Base-by-base conservation (phyloP, 2,113 vertebrate species). In the Megalops atlanticus region DNA sequence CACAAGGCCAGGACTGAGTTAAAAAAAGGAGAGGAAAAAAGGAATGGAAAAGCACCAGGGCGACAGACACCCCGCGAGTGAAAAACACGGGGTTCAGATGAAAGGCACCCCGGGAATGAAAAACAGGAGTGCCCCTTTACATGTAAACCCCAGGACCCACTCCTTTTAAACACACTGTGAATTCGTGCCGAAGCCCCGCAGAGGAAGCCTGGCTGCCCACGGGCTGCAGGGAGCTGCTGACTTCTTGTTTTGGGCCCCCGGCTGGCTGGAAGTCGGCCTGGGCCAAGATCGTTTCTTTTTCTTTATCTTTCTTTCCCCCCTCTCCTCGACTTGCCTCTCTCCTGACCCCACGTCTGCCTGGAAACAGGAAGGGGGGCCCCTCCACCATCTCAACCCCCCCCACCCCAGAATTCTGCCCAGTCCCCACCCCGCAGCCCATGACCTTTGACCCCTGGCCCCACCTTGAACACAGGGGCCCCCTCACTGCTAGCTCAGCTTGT, bases 281-380 rank as follows among this genome's bases (percentile, higher is more conserved):
- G 1, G 27, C 16, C 14, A 45, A 64, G 24, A 14, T 5, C 49
- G 0, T 64, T 35, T 27, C 18, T 27, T 2, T 35, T 27, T 43
- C 36, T 21, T 43, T 15, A 41, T 24, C 38, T 27, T 8, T 18
- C 45, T 35, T 52, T 15, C 47, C 75, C 35, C 21, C 0, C 4
- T 41, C 74, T 83, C 73, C 82, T 39, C 74, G 40, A 47, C 45
- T 78, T 82, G 36, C 82, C 74, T 79, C 58, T 33, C n/a, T 39
- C 36, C 33, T 80, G 72, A 72, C 15, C 18, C 72, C 18, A 16
- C 14, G 39, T 75, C 4, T 18, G 43, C 39, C 45, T 58, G 21
- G 41, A 12, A 16, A 16, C 54, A 38, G 76, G 68, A 73, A 72
- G 79, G 39, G 72, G 52, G 33, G 10, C 24, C 69, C 27, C 14